These are phyloP conservation scores for Tenthredo notha DNA, from an alignment of 2,888 invertebrate genomes.

Conservation along the genomic window DNA sequence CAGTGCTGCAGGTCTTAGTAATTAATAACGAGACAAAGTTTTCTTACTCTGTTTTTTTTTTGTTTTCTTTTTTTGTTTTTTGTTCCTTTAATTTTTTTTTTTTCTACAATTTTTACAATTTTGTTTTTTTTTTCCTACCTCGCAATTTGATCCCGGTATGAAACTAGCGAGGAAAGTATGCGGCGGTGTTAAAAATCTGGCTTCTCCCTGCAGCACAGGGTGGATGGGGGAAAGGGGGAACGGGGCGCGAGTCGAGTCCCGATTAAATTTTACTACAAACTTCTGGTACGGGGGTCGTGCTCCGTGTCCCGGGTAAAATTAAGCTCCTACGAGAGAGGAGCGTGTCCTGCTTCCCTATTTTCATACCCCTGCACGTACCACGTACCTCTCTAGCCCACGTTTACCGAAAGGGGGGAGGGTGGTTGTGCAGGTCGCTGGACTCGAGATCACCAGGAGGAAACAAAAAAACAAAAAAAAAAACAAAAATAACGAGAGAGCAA, in stretches of 20 bases:
- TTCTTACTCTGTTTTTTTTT: background rate
- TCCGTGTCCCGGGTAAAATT: conserved; percentile 49
- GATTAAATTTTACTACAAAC: conserved; percentile 49
- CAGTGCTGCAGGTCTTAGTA: background rate
- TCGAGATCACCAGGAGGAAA: conserved; percentile 9
- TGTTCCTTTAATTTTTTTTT: no score
- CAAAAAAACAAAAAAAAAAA: background rate
- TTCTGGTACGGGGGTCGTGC: conserved; percentile 43
- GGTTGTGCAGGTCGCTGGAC: conserved; percentile 23
- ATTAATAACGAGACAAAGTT: conserved; percentile 25
- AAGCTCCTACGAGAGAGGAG: conserved; percentile 41
- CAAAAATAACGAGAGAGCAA: background rate
- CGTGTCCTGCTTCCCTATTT: background rate
- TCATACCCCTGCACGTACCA: background rate
- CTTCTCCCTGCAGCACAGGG: background rate
- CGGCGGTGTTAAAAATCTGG: conserved; percentile 48
- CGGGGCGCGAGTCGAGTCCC: background rate
- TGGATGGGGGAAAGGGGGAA: background rate
- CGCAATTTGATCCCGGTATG: conserved; percentile 21
- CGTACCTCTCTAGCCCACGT: background rate
- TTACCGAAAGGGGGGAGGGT: no score
- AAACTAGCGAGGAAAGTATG: conserved; percentile 46
- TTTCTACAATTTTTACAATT: background rate
- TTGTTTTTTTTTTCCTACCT: background rate
- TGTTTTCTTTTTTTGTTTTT: background rate